A percentile compares a stretch with the other conserved stretches of the same genome.
These are phyloP conservation scores for Parnassius glacialis DNA, from an alignment of 2,888 invertebrate genomes.

Conservation along the genomic window DNA sequence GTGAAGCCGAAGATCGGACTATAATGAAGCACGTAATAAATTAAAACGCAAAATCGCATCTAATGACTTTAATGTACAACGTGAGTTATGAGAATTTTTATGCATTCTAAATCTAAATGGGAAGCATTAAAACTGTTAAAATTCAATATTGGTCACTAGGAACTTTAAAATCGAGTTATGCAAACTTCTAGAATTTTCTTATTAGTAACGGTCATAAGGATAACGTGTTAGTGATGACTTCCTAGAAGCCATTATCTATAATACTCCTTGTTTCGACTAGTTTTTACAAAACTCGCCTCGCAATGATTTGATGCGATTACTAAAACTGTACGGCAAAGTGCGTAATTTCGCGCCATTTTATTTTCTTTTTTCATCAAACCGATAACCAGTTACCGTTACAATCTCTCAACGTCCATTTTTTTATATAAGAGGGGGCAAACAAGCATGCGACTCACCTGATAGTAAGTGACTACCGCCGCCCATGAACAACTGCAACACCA, in stretches of 20 bases:
- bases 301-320: conserved; percentile 3
- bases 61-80: no score
- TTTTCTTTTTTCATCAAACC: not conserved
- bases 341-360: conserved; percentile 25
- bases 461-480: no score
- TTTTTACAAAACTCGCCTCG: conserved; percentile 15
- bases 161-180: not conserved
- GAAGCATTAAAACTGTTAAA: not conserved
- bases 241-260: conserved; percentile 15
- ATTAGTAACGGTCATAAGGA: conserved; percentile 11
- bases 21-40: no score
- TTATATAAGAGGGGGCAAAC: no score
- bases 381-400: no score
- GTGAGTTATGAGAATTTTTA: no score
- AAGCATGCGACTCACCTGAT: no score
- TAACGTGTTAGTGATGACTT: conserved; percentile 2
- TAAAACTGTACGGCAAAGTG: not conserved
- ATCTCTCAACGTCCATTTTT: no score
- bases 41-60: no score
- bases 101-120: no score
- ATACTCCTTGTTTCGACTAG: conserved; percentile 1
- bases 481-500: no score
- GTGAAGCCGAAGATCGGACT: no score
- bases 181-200: conserved; percentile 4
- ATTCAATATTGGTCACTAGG: not conserved